phyloP scores from a whole-genome alignment of 1,140 invertebrate species.

The Aphidius gifuensis region DNA sequence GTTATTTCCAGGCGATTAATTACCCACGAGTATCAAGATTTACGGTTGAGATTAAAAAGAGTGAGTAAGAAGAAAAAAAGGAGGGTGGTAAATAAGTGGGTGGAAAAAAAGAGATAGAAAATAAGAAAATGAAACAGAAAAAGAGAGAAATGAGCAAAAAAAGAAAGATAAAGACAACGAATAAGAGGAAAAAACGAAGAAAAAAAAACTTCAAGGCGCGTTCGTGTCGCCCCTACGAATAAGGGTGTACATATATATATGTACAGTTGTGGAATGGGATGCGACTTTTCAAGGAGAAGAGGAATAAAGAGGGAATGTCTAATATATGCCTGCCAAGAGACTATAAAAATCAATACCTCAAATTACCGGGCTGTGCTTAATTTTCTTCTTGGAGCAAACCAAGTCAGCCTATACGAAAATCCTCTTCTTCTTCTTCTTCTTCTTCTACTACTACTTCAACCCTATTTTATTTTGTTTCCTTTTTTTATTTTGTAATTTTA shows the following conservation, averaged over 20 bases:
- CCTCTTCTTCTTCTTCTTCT: slow-evolving; percentile 4
- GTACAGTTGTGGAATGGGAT: slow-evolving; percentile 4
- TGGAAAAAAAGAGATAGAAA: slow-evolving; percentile 3
- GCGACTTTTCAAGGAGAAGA: slow-evolving; percentile 24
- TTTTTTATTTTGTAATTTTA: slow-evolving; percentile 18
- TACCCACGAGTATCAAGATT: slow-evolving; percentile 26
- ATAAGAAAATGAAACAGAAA: slow-evolving; percentile 14
- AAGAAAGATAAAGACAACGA: slow-evolving; percentile 25
- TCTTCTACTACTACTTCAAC: slow-evolving; percentile 5
- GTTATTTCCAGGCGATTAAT: slow-evolving; percentile 18
- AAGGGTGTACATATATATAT: slow-evolving; percentile 27
- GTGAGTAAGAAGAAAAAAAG: slow-evolving; percentile 17
- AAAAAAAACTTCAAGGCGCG: slow-evolving; percentile 14
- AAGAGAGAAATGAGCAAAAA: not conserved
- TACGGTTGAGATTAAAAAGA: slow-evolving; percentile 22
- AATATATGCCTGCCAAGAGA: slow-evolving; percentile 55
- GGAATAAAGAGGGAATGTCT: slow-evolving; percentile 35
- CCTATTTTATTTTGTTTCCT: not conserved
- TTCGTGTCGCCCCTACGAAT: slow-evolving; percentile 27
- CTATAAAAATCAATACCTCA: slow-evolving; percentile 59
- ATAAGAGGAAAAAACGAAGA: slow-evolving; percentile 5
- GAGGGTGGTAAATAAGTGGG: slow-evolving; percentile 1
- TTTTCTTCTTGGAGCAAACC: slow-evolving; percentile 51
- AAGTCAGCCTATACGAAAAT: slow-evolving; percentile 22
- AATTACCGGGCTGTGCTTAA: slow-evolving; percentile 57